Base-by-base conservation (phyloP, 2,113 vertebrate species). In the Grammomys surdaster region DNA sequence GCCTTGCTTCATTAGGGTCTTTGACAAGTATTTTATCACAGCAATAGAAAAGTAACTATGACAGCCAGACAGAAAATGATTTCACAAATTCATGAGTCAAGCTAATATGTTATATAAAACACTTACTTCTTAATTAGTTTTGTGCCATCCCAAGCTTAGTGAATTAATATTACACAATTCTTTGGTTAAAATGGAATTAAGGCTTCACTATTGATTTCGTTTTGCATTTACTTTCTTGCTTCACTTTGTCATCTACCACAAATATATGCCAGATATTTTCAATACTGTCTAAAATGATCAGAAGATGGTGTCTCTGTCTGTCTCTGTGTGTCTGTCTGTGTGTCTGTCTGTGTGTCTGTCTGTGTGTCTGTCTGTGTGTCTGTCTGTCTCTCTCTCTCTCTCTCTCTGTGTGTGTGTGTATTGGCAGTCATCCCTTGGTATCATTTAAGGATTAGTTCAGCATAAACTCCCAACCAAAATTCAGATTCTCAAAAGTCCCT, bases 141-240 rank as follows among this genome's bases (percentile, higher is more conserved):
- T 65, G 67, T 93, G 43, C 11, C 85, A 94, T 60, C 94, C 54
- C 67, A 60, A 92, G 65, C 70, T 95, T 84, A 67, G 14, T 75
- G 58, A 97, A 89, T 16, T 87, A 70, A 85, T 81, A 96, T n/a
- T 63, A 94, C 46, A 84, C 5, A 84, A 63, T 56, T 46, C 75
- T 65, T 93, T 65, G 12, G 43, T n/a, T 77, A 60, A 94, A 92
- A 95, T 60, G 60, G 58, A 96, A 90, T 75, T 78, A 48, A 96
- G 95, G 75, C 90, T 33, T 94, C 28, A 81, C 92, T 97, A 97
- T 93, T 51, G 90, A 60, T 97, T 73, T 10, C 26, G 8, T 97
- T 96, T 98, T 98, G 95, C 96, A 56, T 84, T 88, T 94, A 60
- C 95, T 60, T 92, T 92, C n/a, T 19, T 87, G 73, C 17, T 88